Evolutionary conservation across 23 tunicate species (phyloP).

Genomic region (Halocynthia aurantium): DNA sequence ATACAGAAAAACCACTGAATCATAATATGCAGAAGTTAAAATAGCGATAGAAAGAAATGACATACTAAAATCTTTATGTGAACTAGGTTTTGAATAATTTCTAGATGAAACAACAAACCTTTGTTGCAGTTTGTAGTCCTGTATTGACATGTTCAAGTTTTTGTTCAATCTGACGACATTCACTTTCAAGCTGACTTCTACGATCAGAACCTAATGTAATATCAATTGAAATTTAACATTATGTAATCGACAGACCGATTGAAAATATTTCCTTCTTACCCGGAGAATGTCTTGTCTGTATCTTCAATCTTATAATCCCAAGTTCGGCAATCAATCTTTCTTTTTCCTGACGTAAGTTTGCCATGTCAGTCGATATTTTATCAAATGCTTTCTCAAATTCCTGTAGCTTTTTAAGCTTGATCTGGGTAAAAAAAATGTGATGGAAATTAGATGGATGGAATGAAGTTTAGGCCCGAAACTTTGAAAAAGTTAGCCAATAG

Average conservation of each 20-base stretch:
- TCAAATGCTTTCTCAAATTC: constrained; percentile 32
- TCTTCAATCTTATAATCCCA: constrained; percentile 20
- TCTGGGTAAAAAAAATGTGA: not conserved
- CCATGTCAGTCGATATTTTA: constrained; percentile 25
- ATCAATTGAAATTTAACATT: too few species aligned
- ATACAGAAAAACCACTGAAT: too few species aligned
- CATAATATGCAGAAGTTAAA: too few species aligned
- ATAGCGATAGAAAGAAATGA: too few species aligned
- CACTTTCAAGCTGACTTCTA: constrained; percentile 10
- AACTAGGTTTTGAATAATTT: not conserved
- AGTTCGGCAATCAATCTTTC: constrained; percentile 27
- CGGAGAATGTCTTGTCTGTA: constrained; percentile 13
- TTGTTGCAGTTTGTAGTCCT: constrained; percentile 29
- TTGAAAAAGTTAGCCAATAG: too few species aligned
- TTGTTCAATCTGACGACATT: constrained; percentile 35
- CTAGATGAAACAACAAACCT: constrained; percentile 5
- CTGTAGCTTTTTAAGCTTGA: constrained; percentile 37
- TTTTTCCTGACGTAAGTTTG: constrained; percentile 20
- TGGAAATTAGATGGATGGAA: too few species aligned
- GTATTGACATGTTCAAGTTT: constrained; percentile 44
- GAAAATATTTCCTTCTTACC: not conserved
- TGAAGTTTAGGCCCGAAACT: too few species aligned
- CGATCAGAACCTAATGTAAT: too few species aligned
- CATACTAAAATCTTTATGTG: not conserved
- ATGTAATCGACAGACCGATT: too few species aligned